These are phyloP conservation scores for Ceriagrion tenellum DNA, from an alignment of 2,888 invertebrate genomes.

Conservation along the genomic window DNA sequence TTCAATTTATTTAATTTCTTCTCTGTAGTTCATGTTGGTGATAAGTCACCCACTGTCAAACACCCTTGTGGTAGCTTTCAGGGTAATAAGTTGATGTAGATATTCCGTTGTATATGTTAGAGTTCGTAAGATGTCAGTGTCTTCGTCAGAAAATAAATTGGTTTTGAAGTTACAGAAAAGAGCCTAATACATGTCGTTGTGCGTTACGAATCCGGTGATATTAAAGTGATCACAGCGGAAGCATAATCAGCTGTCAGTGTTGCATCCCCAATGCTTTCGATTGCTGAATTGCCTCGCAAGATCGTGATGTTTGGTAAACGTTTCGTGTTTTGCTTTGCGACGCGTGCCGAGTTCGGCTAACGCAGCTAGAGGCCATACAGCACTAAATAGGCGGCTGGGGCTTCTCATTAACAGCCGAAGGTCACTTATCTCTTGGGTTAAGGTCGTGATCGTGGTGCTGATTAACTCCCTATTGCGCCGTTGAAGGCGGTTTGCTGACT, in stretches of 20 bases:
- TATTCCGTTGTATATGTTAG: too few relatives aligned
- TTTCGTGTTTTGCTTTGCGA: too few relatives aligned
- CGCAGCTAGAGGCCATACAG: neutral
- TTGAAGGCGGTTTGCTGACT: neutral
- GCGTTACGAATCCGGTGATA: too few relatives aligned
- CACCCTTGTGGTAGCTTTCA: too few relatives aligned
- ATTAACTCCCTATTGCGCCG: neutral
- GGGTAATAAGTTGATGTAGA: too few relatives aligned
- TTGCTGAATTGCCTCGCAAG: neutral
- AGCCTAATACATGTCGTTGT: too few relatives aligned
- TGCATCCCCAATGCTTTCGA: neutral
- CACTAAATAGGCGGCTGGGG: neutral
- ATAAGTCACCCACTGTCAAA: too few relatives aligned
- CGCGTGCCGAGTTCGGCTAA: neutral
- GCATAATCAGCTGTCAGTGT: neutral
- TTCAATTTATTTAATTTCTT: too few relatives aligned
- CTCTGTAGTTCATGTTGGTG: too few relatives aligned
- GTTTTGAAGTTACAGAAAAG: too few relatives aligned
- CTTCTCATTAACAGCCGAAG: neutral
- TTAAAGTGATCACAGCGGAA: neutral
- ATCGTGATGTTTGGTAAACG: neutral
- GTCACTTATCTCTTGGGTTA: neutral
- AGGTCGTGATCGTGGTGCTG: constrained; percentile 16
- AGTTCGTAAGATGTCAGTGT: too few relatives aligned
- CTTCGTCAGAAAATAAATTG: too few relatives aligned